Base-by-base conservation (phyloP, 2,113 vertebrate species). In the Smithornis capensis region DNA sequence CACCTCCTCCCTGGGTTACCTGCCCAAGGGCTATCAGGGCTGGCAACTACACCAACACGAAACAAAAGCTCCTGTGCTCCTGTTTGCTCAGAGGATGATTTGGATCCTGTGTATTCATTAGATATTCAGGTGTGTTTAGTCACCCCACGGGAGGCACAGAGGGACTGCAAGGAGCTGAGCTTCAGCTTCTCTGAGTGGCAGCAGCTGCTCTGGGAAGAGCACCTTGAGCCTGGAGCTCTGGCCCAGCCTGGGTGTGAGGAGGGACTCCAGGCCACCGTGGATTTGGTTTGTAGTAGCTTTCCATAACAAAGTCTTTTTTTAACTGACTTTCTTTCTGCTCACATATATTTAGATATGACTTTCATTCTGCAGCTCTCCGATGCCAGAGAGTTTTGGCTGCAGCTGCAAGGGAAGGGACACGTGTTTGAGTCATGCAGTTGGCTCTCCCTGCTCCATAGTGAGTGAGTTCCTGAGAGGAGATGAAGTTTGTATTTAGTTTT, bases 331-430 rank as follows among this genome's bases (percentile, higher is more conserved):
- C 87, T 96, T 88, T 94, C 91, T 95, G 86, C 94, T 94, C 88
- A 79, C 90, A 95, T 95, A 94, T 95, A 95, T 95, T 97, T 96
- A 94, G 94, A 94, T 90, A 83, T 87, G 91, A 94, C 88, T 97
- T 95, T 88, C 94, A 76, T 93, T 97, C 90, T 80, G 94, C 93
- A 94, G 83, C 56, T 4, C 79, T 88, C 83, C 24, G 52, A 50
- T 95, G 95, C 96, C 95, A 97, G 96, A 95, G 78, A 97, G 83
- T 97, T 96, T 97, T 95, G 91, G 91, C 95, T 93, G 94, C 94
- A 80, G 60, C 1, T 82, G 63, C 42, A 63, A 86, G 75, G 87
- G 87, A 94, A 87, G 94, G 92, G 93, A 88, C 93, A 95, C 63
- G 24, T 95, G 91, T 94, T 90, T 96, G 96, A 97, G 95, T 96